These are phyloP conservation scores for Plagodis dolabraria DNA, from an alignment of 2,888 invertebrate genomes.

Conservation along the genomic window DNA sequence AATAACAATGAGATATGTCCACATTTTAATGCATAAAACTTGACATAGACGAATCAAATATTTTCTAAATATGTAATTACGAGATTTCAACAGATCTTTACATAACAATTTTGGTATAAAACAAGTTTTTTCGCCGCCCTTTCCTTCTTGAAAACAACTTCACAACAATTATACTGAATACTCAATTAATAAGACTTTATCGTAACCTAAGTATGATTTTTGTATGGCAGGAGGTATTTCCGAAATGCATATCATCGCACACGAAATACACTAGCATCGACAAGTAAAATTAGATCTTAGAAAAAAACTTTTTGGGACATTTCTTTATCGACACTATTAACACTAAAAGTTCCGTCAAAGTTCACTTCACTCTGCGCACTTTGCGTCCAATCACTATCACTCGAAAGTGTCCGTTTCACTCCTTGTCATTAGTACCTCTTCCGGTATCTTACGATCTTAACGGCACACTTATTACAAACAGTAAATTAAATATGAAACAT, in stretches of 20 bases:
- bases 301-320: neutral
- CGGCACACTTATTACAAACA: slow-evolving; percentile 2
- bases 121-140: slow-evolving; percentile 29
- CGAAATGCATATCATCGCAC: neutral
- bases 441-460: neutral
- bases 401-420: slow-evolving; percentile 11
- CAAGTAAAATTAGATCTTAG: neutral
- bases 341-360: neutral
- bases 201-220: neutral
- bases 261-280: neutral
- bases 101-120: slow-evolving; percentile 28
- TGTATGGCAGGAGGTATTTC: slow-evolving; percentile 4
- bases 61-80: slow-evolving; percentile 36
- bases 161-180: neutral
- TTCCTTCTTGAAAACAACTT: slow-evolving; percentile 13
- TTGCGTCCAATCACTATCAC: slow-evolving; percentile 12
- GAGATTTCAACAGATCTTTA: slow-evolving; percentile 37
- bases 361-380: slow-evolving; percentile 3
- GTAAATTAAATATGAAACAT: slow-evolving; percentile 1
- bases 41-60: slow-evolving; percentile 49
- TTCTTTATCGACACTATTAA: neutral
- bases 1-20: slow-evolving; percentile 69
- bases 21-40: slow-evolving; percentile 57
- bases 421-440: slow-evolving; percentile 2
- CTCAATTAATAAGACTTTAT: too few relatives aligned